These are phyloP conservation scores for Baccha elongata DNA, from an alignment of 2,888 invertebrate species.

Conservation along the genomic window DNA sequence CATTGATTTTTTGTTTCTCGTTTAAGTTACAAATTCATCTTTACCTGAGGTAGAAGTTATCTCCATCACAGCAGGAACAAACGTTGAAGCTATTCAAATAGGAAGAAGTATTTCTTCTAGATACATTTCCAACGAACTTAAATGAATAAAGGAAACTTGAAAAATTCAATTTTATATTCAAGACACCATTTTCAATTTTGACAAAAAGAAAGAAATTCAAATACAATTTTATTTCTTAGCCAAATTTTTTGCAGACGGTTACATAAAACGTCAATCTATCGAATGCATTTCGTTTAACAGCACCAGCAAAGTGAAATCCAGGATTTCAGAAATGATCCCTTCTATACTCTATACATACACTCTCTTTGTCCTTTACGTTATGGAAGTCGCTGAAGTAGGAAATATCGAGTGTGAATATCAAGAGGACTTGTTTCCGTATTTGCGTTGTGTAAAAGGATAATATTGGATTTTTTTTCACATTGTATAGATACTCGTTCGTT, in stretches of 20 bases:
- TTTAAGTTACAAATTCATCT: not conserved
- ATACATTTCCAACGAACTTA: not conserved
- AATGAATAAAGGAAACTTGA: not conserved
- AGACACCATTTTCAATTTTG: constrained; percentile 2
- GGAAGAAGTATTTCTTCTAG: not conserved
- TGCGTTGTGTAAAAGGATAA: constrained; percentile 60
- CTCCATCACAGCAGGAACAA: constrained; percentile 9
- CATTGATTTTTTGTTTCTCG: constrained; percentile 1
- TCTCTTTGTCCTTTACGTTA: no score
- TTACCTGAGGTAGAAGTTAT: not conserved
- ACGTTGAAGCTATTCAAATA: not conserved
- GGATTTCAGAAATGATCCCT: not conserved
- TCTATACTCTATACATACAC: not conserved
- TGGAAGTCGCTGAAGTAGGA: constrained; percentile 24
- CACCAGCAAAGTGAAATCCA: constrained; percentile 21
- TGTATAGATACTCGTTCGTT: constrained; percentile 29
- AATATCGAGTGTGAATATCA: constrained; percentile 47
- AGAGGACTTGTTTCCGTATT: constrained; percentile 44
- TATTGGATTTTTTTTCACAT: constrained; percentile 57
- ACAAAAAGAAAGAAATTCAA: not conserved
- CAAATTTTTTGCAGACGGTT: not conserved
- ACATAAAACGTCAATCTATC: constrained; percentile 31
- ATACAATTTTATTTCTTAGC: not conserved
- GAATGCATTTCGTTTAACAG: constrained; percentile 44
- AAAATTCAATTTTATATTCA: not conserved